Evolutionary conservation across 2,113 vertebrate genomes (phyloP).

Genomic region (Salvator merianae): DNA sequence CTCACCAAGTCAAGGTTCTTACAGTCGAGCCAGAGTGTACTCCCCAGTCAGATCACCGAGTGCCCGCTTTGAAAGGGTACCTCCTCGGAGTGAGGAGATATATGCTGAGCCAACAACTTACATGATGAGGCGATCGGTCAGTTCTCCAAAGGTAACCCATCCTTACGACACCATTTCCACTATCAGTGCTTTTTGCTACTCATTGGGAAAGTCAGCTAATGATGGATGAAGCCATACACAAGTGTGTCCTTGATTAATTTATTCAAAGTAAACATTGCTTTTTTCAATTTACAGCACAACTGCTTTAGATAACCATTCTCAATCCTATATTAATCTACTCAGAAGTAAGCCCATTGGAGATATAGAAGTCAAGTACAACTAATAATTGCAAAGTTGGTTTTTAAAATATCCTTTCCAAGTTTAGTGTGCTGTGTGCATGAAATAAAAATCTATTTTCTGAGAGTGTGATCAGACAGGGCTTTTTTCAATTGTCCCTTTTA

Average conservation of each 20-base stretch:
- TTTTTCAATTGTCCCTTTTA: too few species aligned
- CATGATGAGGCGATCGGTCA: conserved; percentile 87
- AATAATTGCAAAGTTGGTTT: too few species aligned
- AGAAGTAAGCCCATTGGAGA: not conserved
- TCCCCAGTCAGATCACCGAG: conserved; percentile 89
- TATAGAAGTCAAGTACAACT: too few species aligned
- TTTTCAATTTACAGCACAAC: too few species aligned
- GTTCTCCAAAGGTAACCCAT: conserved; percentile 88
- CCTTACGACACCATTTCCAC: fast-evolving
- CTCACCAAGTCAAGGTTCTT: conserved; percentile 88
- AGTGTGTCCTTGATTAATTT: not conserved
- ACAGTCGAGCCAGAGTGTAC: conserved; percentile 79
- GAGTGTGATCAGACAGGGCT: too few species aligned
- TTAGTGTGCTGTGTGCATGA: too few species aligned
- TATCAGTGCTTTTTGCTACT: not conserved
- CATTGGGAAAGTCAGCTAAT: not conserved
- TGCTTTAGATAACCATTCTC: too few species aligned
- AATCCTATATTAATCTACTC: not conserved
- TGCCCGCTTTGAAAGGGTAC: conserved; percentile 80
- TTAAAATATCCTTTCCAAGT: too few species aligned
- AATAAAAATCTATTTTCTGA: too few species aligned
- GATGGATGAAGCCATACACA: not conserved
- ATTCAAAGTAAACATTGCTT: too few species aligned
- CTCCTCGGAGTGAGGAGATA: conserved; percentile 79
- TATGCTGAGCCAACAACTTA: conserved; percentile 85